Evolutionary conservation across 2,888 invertebrate species (phyloP).

Genomic region (Galerucella calmariensis): DNA sequence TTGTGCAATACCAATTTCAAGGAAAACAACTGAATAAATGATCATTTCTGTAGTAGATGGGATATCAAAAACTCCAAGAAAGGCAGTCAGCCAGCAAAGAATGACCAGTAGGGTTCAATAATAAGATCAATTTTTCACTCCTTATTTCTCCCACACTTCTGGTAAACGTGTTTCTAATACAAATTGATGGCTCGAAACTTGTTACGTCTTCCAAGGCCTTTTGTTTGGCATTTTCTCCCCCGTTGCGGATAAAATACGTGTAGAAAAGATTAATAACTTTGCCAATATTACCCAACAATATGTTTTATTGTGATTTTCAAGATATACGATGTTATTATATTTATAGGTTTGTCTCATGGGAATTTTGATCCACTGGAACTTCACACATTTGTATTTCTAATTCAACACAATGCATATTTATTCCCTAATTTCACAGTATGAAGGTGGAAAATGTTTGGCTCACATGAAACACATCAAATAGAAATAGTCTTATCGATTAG

Average conservation of each 20-base stretch:
- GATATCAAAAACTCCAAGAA: conserved; percentile 31
- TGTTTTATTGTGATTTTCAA: conserved; percentile 40
- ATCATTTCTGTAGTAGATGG: conserved; percentile 25
- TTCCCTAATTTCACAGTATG: too few species aligned
- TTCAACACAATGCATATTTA: too few species aligned
- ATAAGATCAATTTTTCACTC: conserved; percentile 45
- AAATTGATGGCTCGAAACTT: conserved; percentile 50
- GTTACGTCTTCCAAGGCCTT: conserved; percentile 41
- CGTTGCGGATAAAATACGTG: conserved; percentile 39
- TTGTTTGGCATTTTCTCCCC: conserved; percentile 40
- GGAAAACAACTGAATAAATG: conserved; percentile 35
- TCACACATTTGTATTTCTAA: too few species aligned
- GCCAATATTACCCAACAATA: conserved; percentile 38
- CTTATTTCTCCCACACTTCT: conserved; percentile 45
- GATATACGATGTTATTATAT: conserved; percentile 26
- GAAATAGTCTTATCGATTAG: too few species aligned
- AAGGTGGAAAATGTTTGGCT: too few species aligned
- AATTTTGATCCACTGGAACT: not conserved
- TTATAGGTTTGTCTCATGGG: not conserved
- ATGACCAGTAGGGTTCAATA: conserved; percentile 42
- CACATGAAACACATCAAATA: too few species aligned
- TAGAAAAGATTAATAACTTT: conserved; percentile 43
- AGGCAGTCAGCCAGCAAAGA: conserved; percentile 32
- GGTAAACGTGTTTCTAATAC: conserved; percentile 49
- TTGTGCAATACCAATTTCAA: conserved; percentile 17